Percentiles rank a stretch among this genome's conserved stretches.
phyloP scores from a whole-genome alignment of 2,797 vertebrate species.

The Centropyge bicolor region DNA sequence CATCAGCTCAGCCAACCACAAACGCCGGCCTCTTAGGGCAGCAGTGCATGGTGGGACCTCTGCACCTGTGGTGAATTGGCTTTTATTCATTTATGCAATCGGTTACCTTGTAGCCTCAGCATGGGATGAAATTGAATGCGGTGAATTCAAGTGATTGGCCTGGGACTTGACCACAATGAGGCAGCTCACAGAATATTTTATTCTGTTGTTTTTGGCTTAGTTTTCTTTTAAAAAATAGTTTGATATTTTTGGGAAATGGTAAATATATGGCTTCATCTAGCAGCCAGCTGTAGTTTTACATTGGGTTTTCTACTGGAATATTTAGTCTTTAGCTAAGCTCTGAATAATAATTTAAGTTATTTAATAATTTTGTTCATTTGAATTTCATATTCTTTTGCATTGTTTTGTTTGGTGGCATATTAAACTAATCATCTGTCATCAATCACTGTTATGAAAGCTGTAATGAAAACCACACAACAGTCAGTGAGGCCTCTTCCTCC shows the following conservation, averaged over 20 bases:
- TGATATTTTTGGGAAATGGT: not conserved
- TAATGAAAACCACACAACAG: not conserved
- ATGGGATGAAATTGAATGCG: not conserved
- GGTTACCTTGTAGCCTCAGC: constrained; percentile 28
- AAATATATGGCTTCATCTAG: not conserved
- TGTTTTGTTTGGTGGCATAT: not conserved
- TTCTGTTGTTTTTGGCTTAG: not conserved
- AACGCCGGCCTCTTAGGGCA: constrained; percentile 38
- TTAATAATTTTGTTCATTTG: not conserved
- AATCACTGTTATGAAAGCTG: not conserved
- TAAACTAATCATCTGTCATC: not conserved
- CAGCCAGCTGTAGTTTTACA: not conserved
- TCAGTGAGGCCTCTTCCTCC: not conserved
- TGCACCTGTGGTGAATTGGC: constrained; percentile 35
- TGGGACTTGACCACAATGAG: not conserved
- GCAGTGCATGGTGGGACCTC: constrained; percentile 42
- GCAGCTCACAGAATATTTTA: no score
- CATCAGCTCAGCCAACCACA: constrained; percentile 66
- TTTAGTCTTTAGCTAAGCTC: not conserved
- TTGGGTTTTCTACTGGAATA: no score
- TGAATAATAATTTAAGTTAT: not conserved
- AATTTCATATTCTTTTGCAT: not conserved
- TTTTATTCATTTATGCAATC: constrained; percentile 48
- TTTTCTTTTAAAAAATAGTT: not conserved
- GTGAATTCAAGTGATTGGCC: constrained; percentile 3